Evolutionary conservation across 2,888 invertebrate species (phyloP), one percentile per base, ranked within the genome.

Genomic region (Xestoiulus laeticollis): DNA sequence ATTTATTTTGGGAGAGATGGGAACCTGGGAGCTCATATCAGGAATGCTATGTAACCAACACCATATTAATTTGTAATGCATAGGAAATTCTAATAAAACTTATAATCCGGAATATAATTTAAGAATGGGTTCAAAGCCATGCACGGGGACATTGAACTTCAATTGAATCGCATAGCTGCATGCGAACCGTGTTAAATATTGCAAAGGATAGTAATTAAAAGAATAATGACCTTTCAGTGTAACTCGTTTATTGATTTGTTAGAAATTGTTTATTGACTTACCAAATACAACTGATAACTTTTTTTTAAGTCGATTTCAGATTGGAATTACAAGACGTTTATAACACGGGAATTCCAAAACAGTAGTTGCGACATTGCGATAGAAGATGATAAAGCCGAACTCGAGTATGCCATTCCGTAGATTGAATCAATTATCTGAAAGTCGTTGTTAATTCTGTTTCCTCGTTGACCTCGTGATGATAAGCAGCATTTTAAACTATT

Each of bases 261-360:
- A 68, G 22, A 68, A 68, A 19, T 68, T 68, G 19, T 6, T n/a
- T 10, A 68, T 68, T 22, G 59, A 68, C 59, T 68, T 68, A 68
- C 59, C 59, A 5, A 22, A 68, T 19, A 26, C 22, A 22, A 22
- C 22, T 68, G 59, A 68, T 22, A 68, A 68, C 59, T 68, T 68
- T 14, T 48, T 48, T 16, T 12, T 14, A 38, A 38, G 38, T 48
- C 16, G 14, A 48, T 48, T 48, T 48, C 22, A 8, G n/a, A 68
- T 68, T 22, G 22, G 8, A 68, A 68, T 22, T 68, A 68, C 22
- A 59, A 59, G 5, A 68, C 22, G 26, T 8, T 22, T 68, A 10
- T 10, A 68, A 68, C 22, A 68, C 22, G 26, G 59, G 59, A 68
- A 68, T 68, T 68, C 59, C 59, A 68, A 68, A 68, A 68, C 59